Percentiles rank a stretch among this genome's conserved stretches.
These are phyloP conservation scores for Drosophila azteca DNA, from an alignment of 1,140 invertebrate genomes.

Conservation along the genomic window DNA sequence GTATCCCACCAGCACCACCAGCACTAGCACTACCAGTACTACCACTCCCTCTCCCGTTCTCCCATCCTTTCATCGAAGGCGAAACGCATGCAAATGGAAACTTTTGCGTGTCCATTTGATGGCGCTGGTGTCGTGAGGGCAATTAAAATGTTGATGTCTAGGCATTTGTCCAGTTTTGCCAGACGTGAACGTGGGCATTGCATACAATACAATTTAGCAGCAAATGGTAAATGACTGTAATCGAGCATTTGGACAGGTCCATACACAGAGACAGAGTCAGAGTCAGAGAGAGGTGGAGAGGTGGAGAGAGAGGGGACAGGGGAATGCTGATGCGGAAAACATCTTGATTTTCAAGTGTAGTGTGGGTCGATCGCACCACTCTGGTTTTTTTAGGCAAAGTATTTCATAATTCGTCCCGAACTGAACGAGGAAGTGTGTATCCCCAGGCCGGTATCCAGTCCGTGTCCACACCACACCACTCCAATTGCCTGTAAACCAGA, in stretches of 20 bases:
- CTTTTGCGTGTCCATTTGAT: constrained; percentile 25
- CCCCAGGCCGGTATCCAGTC: constrained; percentile 38
- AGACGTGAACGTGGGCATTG: constrained; percentile 21
- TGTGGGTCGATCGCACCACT: constrained; percentile 43
- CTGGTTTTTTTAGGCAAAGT: constrained; percentile 40
- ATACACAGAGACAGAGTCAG: no score
- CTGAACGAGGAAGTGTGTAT: constrained; percentile 59
- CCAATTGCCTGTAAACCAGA: constrained; percentile 60
- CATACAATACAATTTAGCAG: constrained; percentile 6
- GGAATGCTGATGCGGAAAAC: constrained; percentile 57
- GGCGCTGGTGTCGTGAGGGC: constrained; percentile 22
- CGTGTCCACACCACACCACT: constrained; percentile 1
- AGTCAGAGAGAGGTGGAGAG: background rate
- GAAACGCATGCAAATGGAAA: constrained; percentile 41
- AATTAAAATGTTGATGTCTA: constrained; percentile 58
- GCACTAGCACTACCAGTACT: background rate
- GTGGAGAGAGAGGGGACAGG: no score
- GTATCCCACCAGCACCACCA: background rate
- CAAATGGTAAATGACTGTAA: constrained; percentile 60
- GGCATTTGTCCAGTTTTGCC: constrained; percentile 37
- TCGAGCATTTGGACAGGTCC: constrained; percentile 56
- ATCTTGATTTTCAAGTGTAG: constrained; percentile 54
- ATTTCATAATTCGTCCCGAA: constrained; percentile 63
- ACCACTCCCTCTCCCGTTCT: background rate
- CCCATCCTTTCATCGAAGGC: background rate